Percentiles rank a stretch among this genome's conserved stretches.
Evolutionary conservation across 2,888 invertebrate genomes (phyloP).

Genomic region (Drosophila ustulata): DNA sequence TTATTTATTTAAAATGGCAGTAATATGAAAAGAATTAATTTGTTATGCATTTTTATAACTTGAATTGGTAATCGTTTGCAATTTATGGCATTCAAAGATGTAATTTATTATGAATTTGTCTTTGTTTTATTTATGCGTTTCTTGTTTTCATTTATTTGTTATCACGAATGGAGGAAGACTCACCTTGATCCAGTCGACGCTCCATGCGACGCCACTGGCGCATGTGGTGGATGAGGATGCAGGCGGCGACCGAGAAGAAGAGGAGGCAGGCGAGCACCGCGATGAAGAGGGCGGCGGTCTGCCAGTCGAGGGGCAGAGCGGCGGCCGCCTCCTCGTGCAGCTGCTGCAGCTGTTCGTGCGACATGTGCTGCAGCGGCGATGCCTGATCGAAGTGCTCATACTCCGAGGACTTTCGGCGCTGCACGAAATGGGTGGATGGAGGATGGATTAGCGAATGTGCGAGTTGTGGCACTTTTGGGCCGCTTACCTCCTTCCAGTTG

Average conservation of each 20-base stretch:
- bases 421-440: neutral
- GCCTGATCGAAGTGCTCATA: slow-evolving; percentile 69
- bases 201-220: slow-evolving; percentile 92
- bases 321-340: slow-evolving; percentile 80
- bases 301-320: slow-evolving; percentile 88
- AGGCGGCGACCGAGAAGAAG: slow-evolving; percentile 92
- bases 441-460: neutral
- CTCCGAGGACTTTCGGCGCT: slow-evolving; percentile 84
- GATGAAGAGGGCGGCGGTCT: slow-evolving; percentile 89
- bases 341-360: slow-evolving; percentile 81
- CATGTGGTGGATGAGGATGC: slow-evolving; percentile 91
- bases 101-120: no score
- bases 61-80: no score
- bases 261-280: slow-evolving; percentile 91
- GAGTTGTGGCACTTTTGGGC: no score
- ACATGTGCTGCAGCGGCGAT: slow-evolving; percentile 74
- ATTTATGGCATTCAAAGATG: no score
- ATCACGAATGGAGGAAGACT: slow-evolving; percentile 70
- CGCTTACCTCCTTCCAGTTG: slow-evolving; percentile 84
- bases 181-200: slow-evolving; percentile 91
- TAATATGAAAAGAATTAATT: no score
- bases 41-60: no score
- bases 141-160: no score
- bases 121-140: no score
- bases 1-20: no score